A percentile compares a stretch with the other conserved stretches of the same genome.
These are phyloP conservation scores for Spondyliosoma cantharus DNA, from an alignment of 2,797 vertebrate species.

Conservation along the genomic window DNA sequence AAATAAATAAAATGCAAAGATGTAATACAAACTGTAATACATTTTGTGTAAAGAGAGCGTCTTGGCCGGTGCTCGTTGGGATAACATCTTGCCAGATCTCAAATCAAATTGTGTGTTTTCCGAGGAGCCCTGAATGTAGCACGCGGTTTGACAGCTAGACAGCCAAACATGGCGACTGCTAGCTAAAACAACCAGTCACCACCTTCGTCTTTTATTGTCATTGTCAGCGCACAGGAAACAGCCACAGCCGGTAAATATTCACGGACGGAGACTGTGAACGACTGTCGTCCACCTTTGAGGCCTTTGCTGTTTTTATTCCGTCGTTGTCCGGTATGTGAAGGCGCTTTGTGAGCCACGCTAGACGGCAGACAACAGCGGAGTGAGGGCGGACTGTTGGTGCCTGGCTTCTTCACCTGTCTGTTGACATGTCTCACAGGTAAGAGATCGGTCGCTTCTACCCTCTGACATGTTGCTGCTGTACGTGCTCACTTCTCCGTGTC, in stretches of 20 bases:
- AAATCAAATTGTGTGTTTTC: not conserved
- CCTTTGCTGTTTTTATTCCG: not conserved
- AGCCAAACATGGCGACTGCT: constrained; percentile 80
- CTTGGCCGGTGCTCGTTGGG: no score
- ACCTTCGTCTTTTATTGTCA: constrained; percentile 10
- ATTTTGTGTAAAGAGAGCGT: not conserved
- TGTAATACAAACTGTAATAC: not conserved
- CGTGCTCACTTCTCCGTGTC: not conserved
- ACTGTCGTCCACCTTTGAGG: not conserved
- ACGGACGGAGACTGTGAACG: not conserved
- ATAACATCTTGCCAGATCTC: not conserved
- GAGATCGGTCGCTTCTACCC: not conserved
- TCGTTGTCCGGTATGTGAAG: constrained; percentile 14
- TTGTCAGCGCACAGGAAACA: constrained; percentile 40
- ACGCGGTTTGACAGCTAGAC: constrained; percentile 69
- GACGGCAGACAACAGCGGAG: not conserved
- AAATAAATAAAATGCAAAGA: not conserved
- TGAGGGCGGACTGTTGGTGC: constrained; percentile 8
- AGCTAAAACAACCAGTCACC: constrained; percentile 34
- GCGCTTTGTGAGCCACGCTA: not conserved
- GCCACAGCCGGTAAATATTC: not conserved
- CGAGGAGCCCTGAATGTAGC: constrained; percentile 61
- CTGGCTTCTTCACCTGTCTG: constrained; percentile 31
- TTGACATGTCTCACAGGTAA: constrained; percentile 75
- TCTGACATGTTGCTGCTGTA: not conserved